A percentile compares a stretch with the other conserved stretches of the same genome.
These are phyloP conservation scores for Carlito syrichta DNA, from an alignment of 2,113 vertebrate genomes.

Conservation along the genomic window DNA sequence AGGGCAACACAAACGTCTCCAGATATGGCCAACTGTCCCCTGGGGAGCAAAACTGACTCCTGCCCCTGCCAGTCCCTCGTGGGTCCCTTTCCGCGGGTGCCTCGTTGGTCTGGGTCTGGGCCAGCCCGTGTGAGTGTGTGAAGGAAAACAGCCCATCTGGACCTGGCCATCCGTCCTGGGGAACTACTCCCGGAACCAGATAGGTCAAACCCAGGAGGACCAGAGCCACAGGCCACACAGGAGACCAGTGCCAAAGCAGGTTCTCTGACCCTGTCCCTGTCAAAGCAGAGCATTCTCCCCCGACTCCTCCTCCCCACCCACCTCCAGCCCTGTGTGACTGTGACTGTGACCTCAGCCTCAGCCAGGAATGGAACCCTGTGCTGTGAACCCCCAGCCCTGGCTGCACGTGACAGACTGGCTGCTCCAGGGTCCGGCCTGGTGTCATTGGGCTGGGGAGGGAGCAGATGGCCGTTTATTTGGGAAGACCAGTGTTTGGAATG, in stretches of 20 bases:
- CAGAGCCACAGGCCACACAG: not conserved
- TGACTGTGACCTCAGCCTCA: not conserved
- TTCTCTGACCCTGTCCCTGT: rapidly evolving
- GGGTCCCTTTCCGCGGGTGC: no score
- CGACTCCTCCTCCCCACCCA: no score
- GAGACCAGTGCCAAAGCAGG: not conserved
- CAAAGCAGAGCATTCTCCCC: no score
- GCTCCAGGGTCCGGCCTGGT: not conserved
- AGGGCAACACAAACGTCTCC: not conserved
- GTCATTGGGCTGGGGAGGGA: not conserved
- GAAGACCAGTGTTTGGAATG: not conserved
- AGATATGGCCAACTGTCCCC: not conserved
- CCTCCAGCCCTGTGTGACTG: not conserved
- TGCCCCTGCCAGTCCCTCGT: not conserved
- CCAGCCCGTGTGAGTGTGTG: not conserved
- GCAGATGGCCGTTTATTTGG: not conserved
- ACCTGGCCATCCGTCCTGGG: not conserved
- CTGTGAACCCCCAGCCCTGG: not conserved
- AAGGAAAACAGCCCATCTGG: not conserved
- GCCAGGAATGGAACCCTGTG: not conserved
- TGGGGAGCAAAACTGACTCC: not conserved
- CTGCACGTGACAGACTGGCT: not conserved
- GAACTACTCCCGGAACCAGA: rapidly evolving
- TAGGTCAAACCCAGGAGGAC: no score
- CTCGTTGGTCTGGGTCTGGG: not conserved